phyloP scores from a whole-genome alignment of 2,797 vertebrate genomes.

The Phalloptychus januarius region DNA sequence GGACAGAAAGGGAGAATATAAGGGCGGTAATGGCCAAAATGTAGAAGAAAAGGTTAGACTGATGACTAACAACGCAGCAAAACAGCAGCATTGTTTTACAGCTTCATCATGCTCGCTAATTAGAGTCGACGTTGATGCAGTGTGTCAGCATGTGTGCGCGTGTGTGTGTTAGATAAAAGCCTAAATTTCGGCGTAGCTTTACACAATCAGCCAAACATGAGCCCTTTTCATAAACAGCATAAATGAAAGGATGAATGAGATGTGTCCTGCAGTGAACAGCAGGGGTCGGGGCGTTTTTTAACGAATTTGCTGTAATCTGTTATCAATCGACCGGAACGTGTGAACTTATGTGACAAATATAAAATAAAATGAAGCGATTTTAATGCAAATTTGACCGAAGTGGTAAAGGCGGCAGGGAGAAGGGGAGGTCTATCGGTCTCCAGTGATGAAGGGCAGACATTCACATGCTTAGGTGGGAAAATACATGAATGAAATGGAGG shows the following conservation, averaged over 20 bases:
- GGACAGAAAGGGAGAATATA: not conserved
- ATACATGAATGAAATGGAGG: not conserved
- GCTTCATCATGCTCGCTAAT: slow-evolving; percentile 13
- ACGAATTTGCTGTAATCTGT: not conserved
- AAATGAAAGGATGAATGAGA: not conserved
- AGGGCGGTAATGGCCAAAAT: slow-evolving; percentile 9
- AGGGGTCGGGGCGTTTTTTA: not conserved
- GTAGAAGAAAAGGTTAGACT: not conserved
- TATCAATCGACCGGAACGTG: not conserved
- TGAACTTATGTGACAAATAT: not conserved
- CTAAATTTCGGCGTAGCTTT: not conserved
- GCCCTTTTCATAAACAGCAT: not conserved
- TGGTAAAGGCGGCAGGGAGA: not conserved
- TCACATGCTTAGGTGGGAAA: not conserved
- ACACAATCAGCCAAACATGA: slow-evolving; percentile 1
- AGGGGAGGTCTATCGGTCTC: not conserved
- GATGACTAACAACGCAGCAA: slow-evolving; percentile 2
- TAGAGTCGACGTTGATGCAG: not conserved
- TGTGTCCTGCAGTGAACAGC: not conserved
- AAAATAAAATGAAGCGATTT: not conserved
- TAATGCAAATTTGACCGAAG: not conserved
- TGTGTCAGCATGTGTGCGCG: not conserved
- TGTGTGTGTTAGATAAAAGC: not conserved
- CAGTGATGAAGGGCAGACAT: not conserved
- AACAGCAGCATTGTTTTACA: slow-evolving; percentile 14